A percentile compares a stretch with the other conserved stretches of the same genome.
Evolutionary conservation across 2,888 invertebrate genomes (phyloP).

Genomic region (Acheta domesticus): DNA sequence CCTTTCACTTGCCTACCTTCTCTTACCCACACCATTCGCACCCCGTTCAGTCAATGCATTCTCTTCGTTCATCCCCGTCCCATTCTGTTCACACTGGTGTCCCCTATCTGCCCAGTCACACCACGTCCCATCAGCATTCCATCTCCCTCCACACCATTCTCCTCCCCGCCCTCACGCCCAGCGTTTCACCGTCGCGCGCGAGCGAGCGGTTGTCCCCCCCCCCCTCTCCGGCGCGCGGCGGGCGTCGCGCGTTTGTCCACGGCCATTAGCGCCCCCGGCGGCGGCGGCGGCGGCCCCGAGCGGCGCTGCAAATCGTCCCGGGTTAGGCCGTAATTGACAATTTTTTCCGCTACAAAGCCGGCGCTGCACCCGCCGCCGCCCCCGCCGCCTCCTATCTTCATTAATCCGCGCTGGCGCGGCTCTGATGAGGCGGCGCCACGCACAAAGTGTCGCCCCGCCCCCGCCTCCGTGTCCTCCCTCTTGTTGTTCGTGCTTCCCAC

Average conservation of each 20-base stretch:
- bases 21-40: too few species aligned
- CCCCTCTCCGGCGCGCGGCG: not conserved
- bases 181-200: not conserved
- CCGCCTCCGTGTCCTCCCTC: too few species aligned
- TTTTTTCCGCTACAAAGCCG: slow-evolving; percentile 18
- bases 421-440: not conserved
- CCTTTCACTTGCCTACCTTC: too few species aligned
- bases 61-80: too few species aligned
- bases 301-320: slow-evolving; percentile 7
- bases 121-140: not conserved
- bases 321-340: slow-evolving; percentile 1
- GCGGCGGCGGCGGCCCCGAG: not conserved
- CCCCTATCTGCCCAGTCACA: too few species aligned
- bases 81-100: too few species aligned
- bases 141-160: not conserved
- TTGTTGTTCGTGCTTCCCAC: too few species aligned
- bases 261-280: not conserved
- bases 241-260: not conserved
- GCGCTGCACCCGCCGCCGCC: not conserved
- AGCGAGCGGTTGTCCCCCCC: too few species aligned
- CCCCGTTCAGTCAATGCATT: too few species aligned
- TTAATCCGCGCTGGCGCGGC: not conserved
- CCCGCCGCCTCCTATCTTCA: not conserved
- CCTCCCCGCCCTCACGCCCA: too few species aligned
- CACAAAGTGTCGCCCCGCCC: not conserved